phyloP scores from a whole-genome alignment of 2,113 vertebrate genomes.

The Syrmaticus mikado region DNA sequence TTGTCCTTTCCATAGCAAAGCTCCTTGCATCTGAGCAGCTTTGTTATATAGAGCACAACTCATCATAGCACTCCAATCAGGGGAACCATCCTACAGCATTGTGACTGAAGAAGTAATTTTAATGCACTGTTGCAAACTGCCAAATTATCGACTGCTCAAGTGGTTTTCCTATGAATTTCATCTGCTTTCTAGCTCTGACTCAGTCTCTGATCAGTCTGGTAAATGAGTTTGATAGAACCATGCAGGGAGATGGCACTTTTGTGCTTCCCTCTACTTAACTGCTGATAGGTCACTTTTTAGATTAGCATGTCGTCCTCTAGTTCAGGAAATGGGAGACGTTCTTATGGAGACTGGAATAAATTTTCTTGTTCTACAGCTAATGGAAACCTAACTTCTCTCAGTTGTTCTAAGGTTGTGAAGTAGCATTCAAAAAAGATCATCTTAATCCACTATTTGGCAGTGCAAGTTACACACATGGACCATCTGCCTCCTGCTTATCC shows the following conservation, averaged over 20 bases:
- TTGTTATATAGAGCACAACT: not conserved
- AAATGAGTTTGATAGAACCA: not conserved
- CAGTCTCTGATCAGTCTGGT: not conserved
- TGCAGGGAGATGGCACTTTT: not conserved
- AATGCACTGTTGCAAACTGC: rapidly evolving
- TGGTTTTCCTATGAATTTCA: not conserved
- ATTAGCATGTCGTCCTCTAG: not conserved
- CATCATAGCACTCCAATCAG: not conserved
- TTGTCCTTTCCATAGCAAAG: not conserved
- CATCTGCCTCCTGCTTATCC: conserved; percentile 54
- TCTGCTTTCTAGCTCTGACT: not conserved
- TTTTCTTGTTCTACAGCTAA: not conserved
- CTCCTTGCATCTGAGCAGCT: not conserved
- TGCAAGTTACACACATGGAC: conserved; percentile 21
- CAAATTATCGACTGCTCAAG: not conserved
- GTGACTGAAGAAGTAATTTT: not conserved
- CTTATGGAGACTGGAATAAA: not conserved
- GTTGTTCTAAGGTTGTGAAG: not conserved
- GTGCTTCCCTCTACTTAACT: not conserved
- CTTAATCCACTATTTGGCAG: conserved; percentile 32
- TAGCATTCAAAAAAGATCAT: conserved; percentile 41
- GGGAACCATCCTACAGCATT: not conserved
- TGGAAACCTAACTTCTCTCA: not conserved
- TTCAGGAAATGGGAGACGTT: not conserved
- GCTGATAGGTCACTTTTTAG: not conserved